Evolutionary conservation across 2,113 vertebrate genomes (phyloP).

Genomic region (Etia nguti): DNA sequence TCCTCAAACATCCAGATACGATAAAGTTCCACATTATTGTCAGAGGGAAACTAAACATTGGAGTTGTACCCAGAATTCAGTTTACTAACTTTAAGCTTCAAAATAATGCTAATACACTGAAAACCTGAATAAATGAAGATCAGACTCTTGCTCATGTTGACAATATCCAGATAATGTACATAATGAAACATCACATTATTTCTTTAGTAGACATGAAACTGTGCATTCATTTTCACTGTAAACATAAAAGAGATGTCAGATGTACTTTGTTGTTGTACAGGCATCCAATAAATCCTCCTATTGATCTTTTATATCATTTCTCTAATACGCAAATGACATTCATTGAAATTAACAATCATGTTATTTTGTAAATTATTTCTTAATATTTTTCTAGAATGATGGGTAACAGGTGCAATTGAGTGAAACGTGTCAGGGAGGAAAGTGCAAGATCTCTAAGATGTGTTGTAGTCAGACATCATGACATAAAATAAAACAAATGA

Average conservation of each 20-base stretch:
- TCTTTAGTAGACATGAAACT: background rate
- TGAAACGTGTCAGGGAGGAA: background rate
- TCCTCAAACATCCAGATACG: background rate
- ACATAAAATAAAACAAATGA: background rate
- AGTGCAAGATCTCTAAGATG: background rate
- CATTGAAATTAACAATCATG: background rate
- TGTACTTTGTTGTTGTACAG: background rate
- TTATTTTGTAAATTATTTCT: background rate
- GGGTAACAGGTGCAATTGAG: background rate
- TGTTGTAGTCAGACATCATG: background rate
- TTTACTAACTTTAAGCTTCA: background rate
- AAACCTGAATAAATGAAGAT: background rate
- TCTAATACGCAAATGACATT: accelerated
- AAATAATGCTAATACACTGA: background rate
- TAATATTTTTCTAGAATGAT: accelerated
- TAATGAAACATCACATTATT: background rate
- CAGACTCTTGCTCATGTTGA: background rate
- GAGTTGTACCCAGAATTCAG: accelerated
- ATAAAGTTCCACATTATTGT: background rate
- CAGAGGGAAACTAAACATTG: background rate
- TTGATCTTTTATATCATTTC: accelerated
- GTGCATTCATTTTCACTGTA: background rate
- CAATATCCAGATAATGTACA: background rate
- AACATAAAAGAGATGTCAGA: background rate
- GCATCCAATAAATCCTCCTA: background rate